phyloP scores from a whole-genome alignment of 1,140 invertebrate genomes.

The Ptiloglossa arizonensis region DNA sequence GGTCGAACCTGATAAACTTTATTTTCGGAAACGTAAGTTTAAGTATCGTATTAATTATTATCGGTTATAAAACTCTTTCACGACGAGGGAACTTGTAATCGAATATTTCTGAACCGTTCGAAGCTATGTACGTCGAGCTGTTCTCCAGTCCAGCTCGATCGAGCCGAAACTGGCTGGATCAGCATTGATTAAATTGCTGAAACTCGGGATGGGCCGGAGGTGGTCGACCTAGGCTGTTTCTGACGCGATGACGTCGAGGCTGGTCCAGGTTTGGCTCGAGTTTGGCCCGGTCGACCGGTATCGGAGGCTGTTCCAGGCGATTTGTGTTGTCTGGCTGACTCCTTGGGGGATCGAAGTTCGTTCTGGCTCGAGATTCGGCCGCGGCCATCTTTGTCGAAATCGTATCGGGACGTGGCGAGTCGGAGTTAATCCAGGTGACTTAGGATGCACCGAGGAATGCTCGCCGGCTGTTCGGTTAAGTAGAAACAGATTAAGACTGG shows the following conservation, averaged over 20 bases:
- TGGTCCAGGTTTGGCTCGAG: slow-evolving; percentile 1
- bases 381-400: slow-evolving; percentile 33
- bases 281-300: slow-evolving; percentile 23
- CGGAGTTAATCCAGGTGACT: slow-evolving; percentile 40
- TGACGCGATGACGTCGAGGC: background rate
- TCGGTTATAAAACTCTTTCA: background rate
- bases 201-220: background rate
- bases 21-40: too few species aligned
- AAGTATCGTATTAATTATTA: background rate
- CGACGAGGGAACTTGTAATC: background rate
- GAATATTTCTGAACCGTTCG: background rate
- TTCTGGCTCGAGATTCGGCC: slow-evolving; percentile 2
- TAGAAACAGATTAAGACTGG: background rate
- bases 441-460: slow-evolving; percentile 13
- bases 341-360: slow-evolving; percentile 24
- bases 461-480: slow-evolving; percentile 13
- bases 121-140: background rate
- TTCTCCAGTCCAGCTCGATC: background rate
- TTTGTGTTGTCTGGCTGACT: slow-evolving; percentile 42
- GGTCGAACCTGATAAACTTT: too few species aligned
- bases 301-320: slow-evolving; percentile 37
- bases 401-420: slow-evolving; percentile 27
- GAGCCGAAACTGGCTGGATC: background rate
- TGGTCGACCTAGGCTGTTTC: background rate
- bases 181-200: slow-evolving; percentile 15